A percentile compares a stretch with the other conserved stretches of the same genome.
phyloP scores from a whole-genome alignment of 2,888 invertebrate species.

The Didymodactylos carnosus region DNA sequence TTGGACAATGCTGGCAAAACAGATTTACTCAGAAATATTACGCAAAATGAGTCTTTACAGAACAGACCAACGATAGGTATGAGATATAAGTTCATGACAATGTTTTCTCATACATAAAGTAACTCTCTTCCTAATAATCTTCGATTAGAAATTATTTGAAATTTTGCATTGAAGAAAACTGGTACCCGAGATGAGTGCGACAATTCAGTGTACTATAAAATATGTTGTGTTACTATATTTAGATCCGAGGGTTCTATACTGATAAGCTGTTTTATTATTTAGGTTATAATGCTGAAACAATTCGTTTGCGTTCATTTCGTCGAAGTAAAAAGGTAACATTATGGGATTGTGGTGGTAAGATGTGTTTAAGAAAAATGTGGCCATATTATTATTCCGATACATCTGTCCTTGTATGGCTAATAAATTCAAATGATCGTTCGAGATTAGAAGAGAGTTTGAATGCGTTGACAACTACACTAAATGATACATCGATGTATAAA shows the following conservation, averaged over 20 bases:
- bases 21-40: background rate
- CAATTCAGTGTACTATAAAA: no score
- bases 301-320: no score
- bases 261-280: background rate
- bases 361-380: background rate
- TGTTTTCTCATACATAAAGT: background rate
- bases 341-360: background rate
- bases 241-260: no score
- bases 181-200: no score
- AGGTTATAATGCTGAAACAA: background rate
- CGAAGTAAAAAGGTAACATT: background rate
- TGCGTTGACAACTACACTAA: background rate
- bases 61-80: background rate
- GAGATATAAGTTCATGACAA: background rate
- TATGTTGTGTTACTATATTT: no score
- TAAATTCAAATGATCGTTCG: background rate
- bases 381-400: background rate
- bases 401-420: background rate
- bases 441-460: background rate
- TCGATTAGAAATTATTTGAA: no score
- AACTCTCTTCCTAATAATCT: no score
- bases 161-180: no score
- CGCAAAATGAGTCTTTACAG: no score
- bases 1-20: background rate
- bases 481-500: background rate